Conservation (phyloP, 2,113 vertebrate species). For the Cynocephalus volans region DNA sequence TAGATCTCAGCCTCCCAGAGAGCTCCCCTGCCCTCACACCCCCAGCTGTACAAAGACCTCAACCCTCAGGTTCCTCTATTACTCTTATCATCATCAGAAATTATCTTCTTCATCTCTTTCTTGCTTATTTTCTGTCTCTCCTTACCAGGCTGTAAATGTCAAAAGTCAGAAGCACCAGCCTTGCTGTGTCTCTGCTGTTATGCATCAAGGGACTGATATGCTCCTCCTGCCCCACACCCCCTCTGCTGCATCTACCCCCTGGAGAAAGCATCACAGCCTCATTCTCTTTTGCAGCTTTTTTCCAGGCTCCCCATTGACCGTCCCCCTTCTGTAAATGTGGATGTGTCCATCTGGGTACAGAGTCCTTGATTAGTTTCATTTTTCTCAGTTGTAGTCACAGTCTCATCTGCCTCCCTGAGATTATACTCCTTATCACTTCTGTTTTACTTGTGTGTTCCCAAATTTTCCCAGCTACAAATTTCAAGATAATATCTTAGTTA, state of each 20-base stretch:
- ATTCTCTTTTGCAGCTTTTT: neutral
- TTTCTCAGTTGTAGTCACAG: neutral
- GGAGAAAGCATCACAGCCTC: neutral
- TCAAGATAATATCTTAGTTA: neutral
- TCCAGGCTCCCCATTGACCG: neutral
- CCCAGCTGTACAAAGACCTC: neutral
- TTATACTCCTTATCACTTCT: neutral
- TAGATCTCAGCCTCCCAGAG: neutral
- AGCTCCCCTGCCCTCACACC: accelerated
- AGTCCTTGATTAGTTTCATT: neutral
- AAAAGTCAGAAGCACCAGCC: neutral
- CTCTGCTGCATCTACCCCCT: neutral
- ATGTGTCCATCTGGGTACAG: neutral
- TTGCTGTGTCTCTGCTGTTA: neutral
- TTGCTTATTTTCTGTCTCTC: neutral
- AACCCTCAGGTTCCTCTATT: neutral
- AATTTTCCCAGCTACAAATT: neutral
- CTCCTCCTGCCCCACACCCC: neutral
- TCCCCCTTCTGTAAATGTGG: neutral
- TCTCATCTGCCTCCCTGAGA: neutral
- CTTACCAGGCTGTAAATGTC: neutral
- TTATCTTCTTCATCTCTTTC: neutral
- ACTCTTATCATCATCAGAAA: neutral
- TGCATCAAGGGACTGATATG: neutral
- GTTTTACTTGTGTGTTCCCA: neutral